Conservation (phyloP, 1,140 invertebrate genomes). For the Trichogramma pretiosum region DNA sequence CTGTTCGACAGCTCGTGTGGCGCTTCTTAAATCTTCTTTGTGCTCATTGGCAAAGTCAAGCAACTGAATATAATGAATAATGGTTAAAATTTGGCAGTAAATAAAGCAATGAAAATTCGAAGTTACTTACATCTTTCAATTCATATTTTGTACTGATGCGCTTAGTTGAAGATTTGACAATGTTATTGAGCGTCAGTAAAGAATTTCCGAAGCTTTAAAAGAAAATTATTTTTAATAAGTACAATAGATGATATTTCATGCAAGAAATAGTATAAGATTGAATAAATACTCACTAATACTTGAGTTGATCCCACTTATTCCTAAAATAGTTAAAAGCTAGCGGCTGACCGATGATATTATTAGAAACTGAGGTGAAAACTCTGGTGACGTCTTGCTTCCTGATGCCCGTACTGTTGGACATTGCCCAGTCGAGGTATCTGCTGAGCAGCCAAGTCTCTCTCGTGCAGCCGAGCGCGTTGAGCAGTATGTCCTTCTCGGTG, state of each 20-base stretch:
- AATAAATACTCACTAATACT: constrained; percentile 56
- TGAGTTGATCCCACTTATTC: constrained; percentile 61
- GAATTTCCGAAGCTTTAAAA: constrained; percentile 61
- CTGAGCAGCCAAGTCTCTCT: constrained; percentile 67
- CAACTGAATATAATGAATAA: constrained; percentile 43
- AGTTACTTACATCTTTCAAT: constrained; percentile 58
- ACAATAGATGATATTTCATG: too few relatives aligned
- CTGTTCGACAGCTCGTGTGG: constrained; percentile 61
- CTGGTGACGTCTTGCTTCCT: constrained; percentile 68
- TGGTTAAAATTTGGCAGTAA: not conserved
- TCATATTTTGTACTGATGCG: constrained; percentile 66
- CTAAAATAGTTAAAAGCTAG: constrained; percentile 67
- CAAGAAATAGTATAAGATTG: not conserved
- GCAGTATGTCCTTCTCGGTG: constrained; percentile 64
- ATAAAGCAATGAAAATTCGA: not conserved
- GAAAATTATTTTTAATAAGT: constrained; percentile 11
- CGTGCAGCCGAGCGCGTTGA: constrained; percentile 70
- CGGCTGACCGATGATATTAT: constrained; percentile 61
- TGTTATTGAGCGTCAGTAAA: constrained; percentile 57
- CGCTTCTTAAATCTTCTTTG: constrained; percentile 53
- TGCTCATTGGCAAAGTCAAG: constrained; percentile 55
- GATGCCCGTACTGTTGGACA: constrained; percentile 63
- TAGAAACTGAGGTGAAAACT: constrained; percentile 64
- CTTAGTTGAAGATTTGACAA: constrained; percentile 62
- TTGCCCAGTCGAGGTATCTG: constrained; percentile 63